Evolutionary conservation across 2,797 vertebrate genomes (phyloP).

Genomic region (Oreortyx pictus): DNA sequence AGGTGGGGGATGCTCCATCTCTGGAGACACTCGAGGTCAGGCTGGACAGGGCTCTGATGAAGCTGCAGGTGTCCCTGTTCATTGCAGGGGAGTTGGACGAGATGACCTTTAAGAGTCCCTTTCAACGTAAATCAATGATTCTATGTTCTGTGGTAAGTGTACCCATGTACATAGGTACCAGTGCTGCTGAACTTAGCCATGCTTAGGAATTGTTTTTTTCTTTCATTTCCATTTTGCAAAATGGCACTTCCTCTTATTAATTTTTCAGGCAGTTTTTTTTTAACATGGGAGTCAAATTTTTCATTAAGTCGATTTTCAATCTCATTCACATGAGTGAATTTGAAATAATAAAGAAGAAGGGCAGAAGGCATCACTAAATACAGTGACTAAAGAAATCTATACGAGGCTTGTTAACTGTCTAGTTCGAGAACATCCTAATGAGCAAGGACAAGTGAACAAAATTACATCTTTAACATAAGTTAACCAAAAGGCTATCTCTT

Average conservation of each 20-base stretch:
- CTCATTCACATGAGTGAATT: neutral
- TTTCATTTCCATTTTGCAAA: neutral
- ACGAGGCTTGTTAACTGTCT: neutral
- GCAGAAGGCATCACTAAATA: neutral
- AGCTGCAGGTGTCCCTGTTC: neutral
- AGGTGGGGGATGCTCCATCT: no score
- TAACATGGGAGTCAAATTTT: neutral
- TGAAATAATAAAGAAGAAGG: neutral
- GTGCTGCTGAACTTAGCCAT: neutral
- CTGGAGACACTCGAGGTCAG: no score
- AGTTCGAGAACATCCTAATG: neutral
- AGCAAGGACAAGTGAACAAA: neutral
- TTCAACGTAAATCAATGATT: neutral
- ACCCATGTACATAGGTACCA: neutral
- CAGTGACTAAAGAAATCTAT: neutral
- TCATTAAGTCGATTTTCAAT: constrained; percentile 12
- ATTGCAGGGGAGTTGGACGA: neutral
- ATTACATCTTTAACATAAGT: neutral
- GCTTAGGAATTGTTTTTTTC: neutral
- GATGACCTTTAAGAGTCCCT: neutral
- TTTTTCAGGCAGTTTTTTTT: neutral
- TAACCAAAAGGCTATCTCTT: neutral
- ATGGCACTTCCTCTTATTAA: neutral
- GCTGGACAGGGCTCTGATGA: neutral
- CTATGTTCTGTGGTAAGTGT: neutral